phyloP scores from a whole-genome alignment of 2,888 invertebrate genomes.

The Steinernema hermaphroditum region DNA sequence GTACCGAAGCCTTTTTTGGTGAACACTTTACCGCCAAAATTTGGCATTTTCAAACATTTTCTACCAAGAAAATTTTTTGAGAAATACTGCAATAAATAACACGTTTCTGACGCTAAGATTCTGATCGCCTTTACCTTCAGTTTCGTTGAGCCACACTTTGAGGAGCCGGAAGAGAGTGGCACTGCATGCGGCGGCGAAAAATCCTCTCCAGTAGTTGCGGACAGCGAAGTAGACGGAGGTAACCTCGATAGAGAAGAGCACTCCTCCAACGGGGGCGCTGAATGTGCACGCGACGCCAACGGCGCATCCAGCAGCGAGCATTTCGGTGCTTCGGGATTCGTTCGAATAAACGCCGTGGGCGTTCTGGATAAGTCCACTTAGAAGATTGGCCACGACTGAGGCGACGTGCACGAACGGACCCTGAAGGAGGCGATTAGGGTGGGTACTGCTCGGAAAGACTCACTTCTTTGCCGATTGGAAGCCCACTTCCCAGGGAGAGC shows the following conservation, averaged over 20 bases:
- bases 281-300: constrained; percentile 92
- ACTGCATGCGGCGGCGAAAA: constrained; percentile 95
- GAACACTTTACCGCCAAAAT: too few relatives aligned
- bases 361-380: constrained; percentile 84
- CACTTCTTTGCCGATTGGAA: constrained; percentile 29
- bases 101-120: too few relatives aligned
- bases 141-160: constrained; percentile 69
- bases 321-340: constrained; percentile 76
- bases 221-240: constrained; percentile 98
- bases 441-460: too few relatives aligned
- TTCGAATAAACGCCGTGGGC: constrained; percentile 55
- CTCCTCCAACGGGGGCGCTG: constrained; percentile 94
- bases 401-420: constrained; percentile 98
- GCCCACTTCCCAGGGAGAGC: constrained; percentile 13
- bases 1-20: too few relatives aligned
- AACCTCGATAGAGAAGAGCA: constrained; percentile 97
- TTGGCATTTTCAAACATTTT: too few relatives aligned
- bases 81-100: too few relatives aligned
- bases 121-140: too few relatives aligned
- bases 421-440: constrained; percentile 67
- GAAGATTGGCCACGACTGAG: constrained; percentile 88
- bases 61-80: too few relatives aligned
- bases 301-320: constrained; percentile 96
- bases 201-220: constrained; percentile 72
- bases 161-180: constrained; percentile 90